A percentile compares a stretch with the other conserved stretches of the same genome.
phyloP scores from a whole-genome alignment of 2,888 invertebrate genomes.

The Eulithis prunata region DNA sequence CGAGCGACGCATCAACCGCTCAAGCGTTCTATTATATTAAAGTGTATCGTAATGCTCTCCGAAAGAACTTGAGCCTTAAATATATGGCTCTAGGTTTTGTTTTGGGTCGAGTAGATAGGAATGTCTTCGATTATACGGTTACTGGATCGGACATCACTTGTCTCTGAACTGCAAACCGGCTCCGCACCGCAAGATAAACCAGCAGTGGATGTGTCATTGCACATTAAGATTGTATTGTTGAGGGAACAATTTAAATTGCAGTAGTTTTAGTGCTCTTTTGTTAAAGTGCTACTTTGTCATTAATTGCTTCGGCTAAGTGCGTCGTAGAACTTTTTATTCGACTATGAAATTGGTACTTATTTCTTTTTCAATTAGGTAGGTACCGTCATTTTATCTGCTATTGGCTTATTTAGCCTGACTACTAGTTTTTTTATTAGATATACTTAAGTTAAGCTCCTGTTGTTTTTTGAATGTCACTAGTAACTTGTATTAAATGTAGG shows the following conservation, averaged over 20 bases:
- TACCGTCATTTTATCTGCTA: conserved; percentile 25
- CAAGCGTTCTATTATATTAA: conserved; percentile 28
- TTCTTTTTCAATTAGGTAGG: conserved; percentile 26
- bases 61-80: conserved; percentile 29
- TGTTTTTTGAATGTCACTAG: too few relatives aligned
- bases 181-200: conserved; percentile 50
- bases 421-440: background rate
- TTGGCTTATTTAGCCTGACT: background rate
- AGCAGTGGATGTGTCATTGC: conserved; percentile 58
- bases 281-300: conserved; percentile 41
- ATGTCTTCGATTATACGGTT: conserved; percentile 52
- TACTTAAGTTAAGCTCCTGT: too few relatives aligned
- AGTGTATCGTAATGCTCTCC: conserved; percentile 21
- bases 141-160: conserved; percentile 54
- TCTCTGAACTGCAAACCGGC: conserved; percentile 48
- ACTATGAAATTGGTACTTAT: conserved; percentile 32
- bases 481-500: too few relatives aligned
- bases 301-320: conserved; percentile 40
- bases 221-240: conserved; percentile 59
- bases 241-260: conserved; percentile 53
- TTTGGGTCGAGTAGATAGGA: conserved; percentile 14
- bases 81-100: conserved; percentile 6
- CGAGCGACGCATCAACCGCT: conserved; percentile 47
- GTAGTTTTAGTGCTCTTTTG: conserved; percentile 40
- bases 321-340: conserved; percentile 37